Conservation (phyloP, 2,888 invertebrate genomes). For the Melipona beecheii region DNA sequence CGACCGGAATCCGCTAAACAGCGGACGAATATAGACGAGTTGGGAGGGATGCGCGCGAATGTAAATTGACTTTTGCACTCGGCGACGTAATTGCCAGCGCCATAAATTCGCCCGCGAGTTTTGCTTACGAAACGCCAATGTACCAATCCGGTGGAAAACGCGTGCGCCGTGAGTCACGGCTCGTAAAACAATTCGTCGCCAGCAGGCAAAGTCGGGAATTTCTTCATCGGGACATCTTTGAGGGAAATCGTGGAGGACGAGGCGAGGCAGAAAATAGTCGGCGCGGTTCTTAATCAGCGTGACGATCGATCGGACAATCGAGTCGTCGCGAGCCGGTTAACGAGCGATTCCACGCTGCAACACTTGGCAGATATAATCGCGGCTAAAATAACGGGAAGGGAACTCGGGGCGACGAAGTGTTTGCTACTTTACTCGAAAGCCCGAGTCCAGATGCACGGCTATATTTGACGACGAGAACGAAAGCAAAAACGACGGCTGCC, state of each 20-base stretch:
- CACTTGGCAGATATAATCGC: slow-evolving; percentile 49
- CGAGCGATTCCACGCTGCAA: slow-evolving; percentile 28
- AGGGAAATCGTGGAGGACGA: neutral
- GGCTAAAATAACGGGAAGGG: slow-evolving; percentile 49
- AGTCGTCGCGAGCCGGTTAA: slow-evolving; percentile 7
- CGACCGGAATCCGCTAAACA: neutral
- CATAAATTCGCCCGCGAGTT: slow-evolving; percentile 37
- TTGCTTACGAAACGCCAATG: slow-evolving; percentile 38
- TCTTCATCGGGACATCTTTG: too few species aligned
- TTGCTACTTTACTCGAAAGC: slow-evolving; percentile 26
- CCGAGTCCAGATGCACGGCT: slow-evolving; percentile 33
- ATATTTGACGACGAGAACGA: slow-evolving; percentile 36
- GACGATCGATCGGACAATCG: slow-evolving; percentile 43
- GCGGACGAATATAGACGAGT: neutral
- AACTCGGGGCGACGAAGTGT: slow-evolving; percentile 9
- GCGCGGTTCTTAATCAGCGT: slow-evolving; percentile 44
- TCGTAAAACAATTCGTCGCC: slow-evolving; percentile 39
- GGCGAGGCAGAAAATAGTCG: slow-evolving; percentile 35
- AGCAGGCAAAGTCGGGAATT: slow-evolving; percentile 35
- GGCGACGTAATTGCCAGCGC: slow-evolving; percentile 10
- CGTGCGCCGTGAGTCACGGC: slow-evolving; percentile 29
- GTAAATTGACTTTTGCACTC: slow-evolving; percentile 12
- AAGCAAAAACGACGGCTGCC: slow-evolving; percentile 6
- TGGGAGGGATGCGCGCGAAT: neutral
- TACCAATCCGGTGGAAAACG: neutral